phyloP scores from a whole-genome alignment of 2,113 vertebrate species.

The Cyprinus carpio region DNA sequence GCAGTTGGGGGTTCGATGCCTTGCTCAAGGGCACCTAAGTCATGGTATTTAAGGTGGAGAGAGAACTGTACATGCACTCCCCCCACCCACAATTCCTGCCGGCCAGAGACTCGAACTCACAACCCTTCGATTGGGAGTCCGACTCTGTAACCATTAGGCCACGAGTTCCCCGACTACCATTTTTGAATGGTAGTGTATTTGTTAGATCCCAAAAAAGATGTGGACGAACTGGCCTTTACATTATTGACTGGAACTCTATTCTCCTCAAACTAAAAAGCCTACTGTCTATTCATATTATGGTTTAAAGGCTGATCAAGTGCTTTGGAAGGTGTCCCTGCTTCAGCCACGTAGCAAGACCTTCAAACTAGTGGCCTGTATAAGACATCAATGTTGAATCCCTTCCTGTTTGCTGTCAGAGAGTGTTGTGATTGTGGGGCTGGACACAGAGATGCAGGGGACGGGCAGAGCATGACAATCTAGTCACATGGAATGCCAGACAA shows the following conservation, averaged over 20 bases:
- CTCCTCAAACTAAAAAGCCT: neutral
- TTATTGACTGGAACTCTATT: neutral
- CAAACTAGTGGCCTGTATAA: neutral
- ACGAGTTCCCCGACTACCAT: too few relatives aligned
- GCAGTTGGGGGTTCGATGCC: too few relatives aligned
- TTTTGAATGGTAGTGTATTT: neutral
- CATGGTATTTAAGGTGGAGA: too few relatives aligned
- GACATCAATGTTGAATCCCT: neutral
- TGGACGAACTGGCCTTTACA: neutral
- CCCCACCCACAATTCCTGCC: too few relatives aligned
- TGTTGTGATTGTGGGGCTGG: conserved; percentile 6
- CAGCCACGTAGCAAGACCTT: neutral
- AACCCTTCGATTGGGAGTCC: too few relatives aligned
- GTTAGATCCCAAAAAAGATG: neutral
- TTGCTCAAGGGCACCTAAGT: too few relatives aligned
- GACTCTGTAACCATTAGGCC: too few relatives aligned
- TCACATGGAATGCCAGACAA: neutral
- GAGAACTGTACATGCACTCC: too few relatives aligned
- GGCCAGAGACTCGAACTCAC: too few relatives aligned
- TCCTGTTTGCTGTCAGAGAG: conserved; percentile 15
- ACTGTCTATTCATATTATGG: neutral
- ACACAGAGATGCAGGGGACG: neutral
- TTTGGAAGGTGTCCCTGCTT: neutral
- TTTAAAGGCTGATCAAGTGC: neutral
- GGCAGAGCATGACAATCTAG: neutral